Conservation (phyloP, 1,140 invertebrate species). For the Idris sp. region DNA sequence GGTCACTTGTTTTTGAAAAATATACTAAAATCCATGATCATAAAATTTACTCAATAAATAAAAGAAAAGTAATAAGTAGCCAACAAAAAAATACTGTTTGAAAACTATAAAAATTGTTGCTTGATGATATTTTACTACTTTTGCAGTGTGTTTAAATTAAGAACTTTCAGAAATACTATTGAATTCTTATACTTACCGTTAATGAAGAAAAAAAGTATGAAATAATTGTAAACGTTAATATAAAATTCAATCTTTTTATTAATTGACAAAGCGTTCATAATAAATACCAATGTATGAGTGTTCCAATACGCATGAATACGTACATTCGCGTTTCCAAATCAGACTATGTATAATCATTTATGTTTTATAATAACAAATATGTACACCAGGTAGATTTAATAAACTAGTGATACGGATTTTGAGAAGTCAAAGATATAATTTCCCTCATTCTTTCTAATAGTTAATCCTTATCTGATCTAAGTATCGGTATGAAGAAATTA, state of each 20-base stretch:
- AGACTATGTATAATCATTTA: slow-evolving; percentile 61
- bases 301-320: slow-evolving; percentile 60
- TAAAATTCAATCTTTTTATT: slow-evolving; percentile 78
- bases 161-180: too few species aligned
- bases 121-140: too few species aligned
- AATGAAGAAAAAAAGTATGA: background rate
- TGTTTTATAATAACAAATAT: slow-evolving; percentile 75
- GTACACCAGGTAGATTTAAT: slow-evolving; percentile 75
- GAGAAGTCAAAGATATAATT: slow-evolving; percentile 68
- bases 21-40: too few species aligned
- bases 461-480: slow-evolving; percentile 50
- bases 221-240: slow-evolving; percentile 33
- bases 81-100: too few species aligned
- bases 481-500: slow-evolving; percentile 64
- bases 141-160: too few species aligned
- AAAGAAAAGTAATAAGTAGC: too few species aligned
- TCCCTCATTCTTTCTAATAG: slow-evolving; percentile 58
- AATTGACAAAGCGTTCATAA: slow-evolving; percentile 79
- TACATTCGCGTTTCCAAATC: slow-evolving; percentile 54
- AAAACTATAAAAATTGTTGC: too few species aligned
- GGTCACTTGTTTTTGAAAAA: too few species aligned
- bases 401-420: slow-evolving; percentile 76
- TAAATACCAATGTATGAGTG: slow-evolving; percentile 72
- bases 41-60: too few species aligned
- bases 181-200: too few species aligned